Evolutionary conservation across 2,888 invertebrate species (phyloP), one percentile per base, ranked within the genome.

Genomic region (Sepioteuthis lessoniana): DNA sequence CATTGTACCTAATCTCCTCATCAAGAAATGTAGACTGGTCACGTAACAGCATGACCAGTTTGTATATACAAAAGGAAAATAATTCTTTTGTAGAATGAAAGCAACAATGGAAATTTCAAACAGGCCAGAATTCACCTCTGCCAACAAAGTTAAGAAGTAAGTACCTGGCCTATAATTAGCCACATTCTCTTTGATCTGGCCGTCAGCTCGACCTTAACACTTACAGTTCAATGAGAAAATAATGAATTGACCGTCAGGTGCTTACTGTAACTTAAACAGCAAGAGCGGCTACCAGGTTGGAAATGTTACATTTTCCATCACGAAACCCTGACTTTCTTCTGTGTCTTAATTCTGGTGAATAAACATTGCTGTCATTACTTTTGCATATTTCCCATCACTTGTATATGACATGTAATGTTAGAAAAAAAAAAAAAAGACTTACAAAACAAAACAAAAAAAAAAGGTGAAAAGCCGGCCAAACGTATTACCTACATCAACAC

Each of bases 141-240:
- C 13, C n/a, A 76, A 76, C n/a, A 13, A n/a, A n/a, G 76, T 16
- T 76, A 76, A 76, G 35, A 8, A n/a, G 19, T 76, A n/a, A 8
- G 60, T 31, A 31, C 31, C n/a, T 16, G n/a, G 76, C 76, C 76
- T 76, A n/a, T 76, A 76, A 76, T 76, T 76, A 76, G n/a, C 76
- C 76, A 35, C 76, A 76, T 10, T n/a, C 76, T 76, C n/a, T 76
- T 76, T 76, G 76, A 76, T 76, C 76, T 76, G n/a, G 13, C n/a
- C n/a, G 25, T 76, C 76, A 19, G 76, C 76, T n/a, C 16, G 76
- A 35, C 76, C 76, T 76, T 35, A 76, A 76, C 76, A 76, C 76
- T 76, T 76, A 76, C n/a, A 76, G 76, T 16, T 76, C 76, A 76
- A 76, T 76, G n/a, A 76, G 76, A 76, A 76, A 76, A 76, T 76